phyloP scores from a whole-genome alignment of 2,888 invertebrate genomes.

The Melanotus villosus region DNA sequence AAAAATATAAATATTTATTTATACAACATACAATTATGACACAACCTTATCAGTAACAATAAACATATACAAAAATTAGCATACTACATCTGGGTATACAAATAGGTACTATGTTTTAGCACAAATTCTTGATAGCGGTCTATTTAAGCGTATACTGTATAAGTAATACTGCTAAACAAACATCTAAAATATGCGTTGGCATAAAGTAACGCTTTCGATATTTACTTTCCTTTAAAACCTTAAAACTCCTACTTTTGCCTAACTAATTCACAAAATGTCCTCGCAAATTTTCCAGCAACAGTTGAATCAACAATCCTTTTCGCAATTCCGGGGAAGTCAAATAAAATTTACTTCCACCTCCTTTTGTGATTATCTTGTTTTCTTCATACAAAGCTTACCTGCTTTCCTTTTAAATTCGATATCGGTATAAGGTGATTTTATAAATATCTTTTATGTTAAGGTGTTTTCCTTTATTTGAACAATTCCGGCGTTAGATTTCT shows the following conservation, averaged over 20 bases:
- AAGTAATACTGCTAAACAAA: slow-evolving; percentile 51
- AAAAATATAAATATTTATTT: slow-evolving; percentile 51
- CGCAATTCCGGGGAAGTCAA: neutral
- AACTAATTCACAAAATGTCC: slow-evolving; percentile 9
- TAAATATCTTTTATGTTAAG: too few relatives aligned
- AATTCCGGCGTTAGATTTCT: too few relatives aligned
- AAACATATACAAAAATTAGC: slow-evolving; percentile 24
- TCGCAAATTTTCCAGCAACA: neutral
- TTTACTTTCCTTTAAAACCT: neutral
- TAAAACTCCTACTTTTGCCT: slow-evolving; percentile 5
- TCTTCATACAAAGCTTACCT: neutral
- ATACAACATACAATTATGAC: slow-evolving; percentile 29
- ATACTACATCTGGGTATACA: slow-evolving; percentile 42
- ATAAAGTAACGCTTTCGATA: neutral
- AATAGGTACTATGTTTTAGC: slow-evolving; percentile 39
- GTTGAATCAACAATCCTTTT: neutral
- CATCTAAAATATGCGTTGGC: slow-evolving; percentile 18
- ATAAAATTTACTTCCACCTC: slow-evolving; percentile 1
- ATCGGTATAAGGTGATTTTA: neutral
- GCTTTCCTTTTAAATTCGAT: slow-evolving; percentile 16
- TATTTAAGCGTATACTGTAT: slow-evolving; percentile 36
- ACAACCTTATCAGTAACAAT: slow-evolving; percentile 39
- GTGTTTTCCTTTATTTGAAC: too few relatives aligned
- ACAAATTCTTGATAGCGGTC: slow-evolving; percentile 33
- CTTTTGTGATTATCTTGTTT: neutral